Evolutionary conservation across 2,797 vertebrate genomes (phyloP).

Genomic region (Potorous gilbertii): DNA sequence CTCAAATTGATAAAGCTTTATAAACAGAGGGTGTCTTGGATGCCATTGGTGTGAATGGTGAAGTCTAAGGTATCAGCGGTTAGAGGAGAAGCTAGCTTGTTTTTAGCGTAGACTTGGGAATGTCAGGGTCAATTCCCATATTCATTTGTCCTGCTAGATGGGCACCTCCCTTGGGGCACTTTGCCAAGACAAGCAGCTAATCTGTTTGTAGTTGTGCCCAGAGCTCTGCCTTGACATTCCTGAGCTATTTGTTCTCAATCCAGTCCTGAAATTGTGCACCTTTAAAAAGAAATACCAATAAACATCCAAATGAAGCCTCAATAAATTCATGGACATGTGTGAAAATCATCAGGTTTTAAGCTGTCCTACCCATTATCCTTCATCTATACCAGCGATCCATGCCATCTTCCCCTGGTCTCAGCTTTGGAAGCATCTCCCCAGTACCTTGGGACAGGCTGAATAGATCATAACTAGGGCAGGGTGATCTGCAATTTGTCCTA

Average conservation of each 20-base stretch:
- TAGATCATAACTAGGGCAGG: background rate
- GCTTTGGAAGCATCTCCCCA: background rate
- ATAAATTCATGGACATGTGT: constrained; percentile 26
- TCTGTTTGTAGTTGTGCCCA: background rate
- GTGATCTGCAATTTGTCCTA: background rate
- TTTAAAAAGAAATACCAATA: background rate
- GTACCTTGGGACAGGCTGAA: background rate
- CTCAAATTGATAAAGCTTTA: constrained; percentile 58
- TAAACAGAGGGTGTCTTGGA: constrained; percentile 46
- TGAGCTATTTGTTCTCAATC: background rate
- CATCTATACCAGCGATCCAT: background rate
- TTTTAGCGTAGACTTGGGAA: background rate
- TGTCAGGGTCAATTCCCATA: background rate
- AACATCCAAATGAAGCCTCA: background rate
- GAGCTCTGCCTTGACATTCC: background rate
- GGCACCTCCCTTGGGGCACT: background rate
- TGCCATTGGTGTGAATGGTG: constrained; percentile 23
- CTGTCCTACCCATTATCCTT: background rate
- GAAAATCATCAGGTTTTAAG: background rate
- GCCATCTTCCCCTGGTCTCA: background rate
- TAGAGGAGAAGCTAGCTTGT: background rate
- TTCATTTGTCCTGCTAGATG: background rate
- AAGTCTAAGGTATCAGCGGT: background rate
- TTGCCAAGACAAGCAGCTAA: background rate
- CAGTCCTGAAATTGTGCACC: background rate